Conservation (phyloP, 2,113 vertebrate species). For the Tetrao urogallus region DNA sequence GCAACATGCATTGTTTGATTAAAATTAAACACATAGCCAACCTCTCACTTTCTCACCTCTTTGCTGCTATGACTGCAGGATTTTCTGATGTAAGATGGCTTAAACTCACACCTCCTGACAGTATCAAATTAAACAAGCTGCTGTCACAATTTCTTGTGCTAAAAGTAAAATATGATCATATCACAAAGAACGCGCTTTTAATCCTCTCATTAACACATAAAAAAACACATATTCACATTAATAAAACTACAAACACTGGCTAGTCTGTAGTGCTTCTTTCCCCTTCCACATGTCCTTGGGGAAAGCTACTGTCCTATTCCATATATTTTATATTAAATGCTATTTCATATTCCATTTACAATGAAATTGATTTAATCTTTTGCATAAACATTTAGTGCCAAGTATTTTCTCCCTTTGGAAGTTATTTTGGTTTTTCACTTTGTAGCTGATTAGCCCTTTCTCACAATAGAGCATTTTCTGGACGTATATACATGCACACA, state of each 20-base stretch:
- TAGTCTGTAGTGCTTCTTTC: slow-evolving; percentile 3
- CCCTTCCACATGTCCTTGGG: neutral
- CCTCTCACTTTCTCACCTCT: neutral
- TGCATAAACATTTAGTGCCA: slow-evolving; percentile 31
- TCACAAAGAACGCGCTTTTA: slow-evolving; percentile 8
- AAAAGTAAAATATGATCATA: neutral
- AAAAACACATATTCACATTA: neutral
- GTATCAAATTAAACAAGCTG: slow-evolving; percentile 4
- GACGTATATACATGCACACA: accelerated
- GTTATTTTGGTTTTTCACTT: neutral
- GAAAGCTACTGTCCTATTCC: neutral
- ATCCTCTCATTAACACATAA: neutral
- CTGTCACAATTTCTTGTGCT: neutral
- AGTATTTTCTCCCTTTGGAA: neutral
- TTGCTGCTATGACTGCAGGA: neutral
- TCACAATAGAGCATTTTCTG: neutral
- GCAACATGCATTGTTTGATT: neutral
- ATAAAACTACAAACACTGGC: neutral
- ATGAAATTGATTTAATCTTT: neutral
- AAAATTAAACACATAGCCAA: neutral
- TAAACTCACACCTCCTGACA: neutral
- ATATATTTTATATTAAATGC: slow-evolving; percentile 4
- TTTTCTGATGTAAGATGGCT: neutral
- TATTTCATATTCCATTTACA: slow-evolving; percentile 21
- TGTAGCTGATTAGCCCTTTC: neutral